Evolutionary conservation across 2,113 vertebrate species (phyloP).

Genomic region (Corythornis cristatus): DNA sequence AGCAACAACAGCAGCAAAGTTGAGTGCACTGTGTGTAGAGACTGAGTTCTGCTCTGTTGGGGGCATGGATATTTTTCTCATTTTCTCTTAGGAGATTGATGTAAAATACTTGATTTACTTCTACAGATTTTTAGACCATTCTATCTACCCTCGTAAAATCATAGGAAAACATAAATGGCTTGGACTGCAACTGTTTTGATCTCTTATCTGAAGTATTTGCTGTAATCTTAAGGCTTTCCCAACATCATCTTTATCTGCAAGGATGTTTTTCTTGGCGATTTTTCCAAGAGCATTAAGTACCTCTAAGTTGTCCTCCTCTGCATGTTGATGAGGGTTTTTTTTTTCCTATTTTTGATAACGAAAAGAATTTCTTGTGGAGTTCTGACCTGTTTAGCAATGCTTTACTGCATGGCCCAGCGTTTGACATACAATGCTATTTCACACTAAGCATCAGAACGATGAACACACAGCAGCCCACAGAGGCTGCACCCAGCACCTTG

Average conservation of each 20-base stretch:
- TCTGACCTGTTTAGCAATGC: neutral
- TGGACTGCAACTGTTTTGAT: neutral
- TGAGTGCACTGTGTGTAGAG: neutral
- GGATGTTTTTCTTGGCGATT: neutral
- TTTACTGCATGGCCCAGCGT: neutral
- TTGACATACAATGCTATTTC: neutral
- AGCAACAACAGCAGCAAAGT: neutral
- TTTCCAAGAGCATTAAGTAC: neutral
- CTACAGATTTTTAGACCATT: neutral
- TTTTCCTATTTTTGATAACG: neutral
- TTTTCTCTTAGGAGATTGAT: neutral
- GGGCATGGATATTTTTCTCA: neutral
- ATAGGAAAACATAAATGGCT: neutral
- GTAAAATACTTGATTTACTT: neutral
- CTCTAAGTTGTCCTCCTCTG: neutral
- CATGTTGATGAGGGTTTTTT: neutral
- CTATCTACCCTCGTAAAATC: neutral
- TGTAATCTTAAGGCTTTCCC: neutral
- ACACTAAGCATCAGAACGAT: neutral
- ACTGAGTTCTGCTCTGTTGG: accelerated
- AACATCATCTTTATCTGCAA: neutral
- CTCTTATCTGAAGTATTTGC: neutral
- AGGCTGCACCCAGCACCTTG: accelerated
- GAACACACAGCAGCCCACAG: neutral
- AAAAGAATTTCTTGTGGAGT: neutral